Evolutionary conservation across 2,113 vertebrate species (phyloP).

Genomic region (Isichthys henryi): DNA sequence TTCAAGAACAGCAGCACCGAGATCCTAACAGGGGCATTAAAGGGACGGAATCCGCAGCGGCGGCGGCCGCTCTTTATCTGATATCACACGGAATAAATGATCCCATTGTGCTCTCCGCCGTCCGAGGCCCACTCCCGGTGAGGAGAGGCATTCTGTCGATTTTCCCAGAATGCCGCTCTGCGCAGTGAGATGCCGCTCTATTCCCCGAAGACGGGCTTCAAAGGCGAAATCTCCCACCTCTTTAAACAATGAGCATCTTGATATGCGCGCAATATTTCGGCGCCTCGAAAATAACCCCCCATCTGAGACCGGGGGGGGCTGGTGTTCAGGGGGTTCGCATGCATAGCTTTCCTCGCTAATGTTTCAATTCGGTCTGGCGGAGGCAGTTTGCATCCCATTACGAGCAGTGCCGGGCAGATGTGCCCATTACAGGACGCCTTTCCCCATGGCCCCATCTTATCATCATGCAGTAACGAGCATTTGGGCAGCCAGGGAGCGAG

Average conservation of each 20-base stretch:
- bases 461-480: neutral
- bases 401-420: neutral
- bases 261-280: neutral
- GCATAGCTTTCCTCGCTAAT: neutral
- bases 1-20: constrained; percentile 30
- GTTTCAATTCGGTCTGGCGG: neutral
- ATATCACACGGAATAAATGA: constrained; percentile 51
- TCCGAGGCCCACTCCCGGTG: constrained; percentile 39
- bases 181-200: constrained; percentile 33
- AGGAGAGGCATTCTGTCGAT: constrained; percentile 59
- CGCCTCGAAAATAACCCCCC: neutral
- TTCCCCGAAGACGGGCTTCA: constrained; percentile 39
- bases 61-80: constrained; percentile 55
- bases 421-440: neutral
- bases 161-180: constrained; percentile 45
- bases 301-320: neutral
- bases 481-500: neutral
- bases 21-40: constrained; percentile 42
- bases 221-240: constrained; percentile 28
- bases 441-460: neutral
- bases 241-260: constrained; percentile 8
- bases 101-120: constrained; percentile 47
- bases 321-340: neutral
- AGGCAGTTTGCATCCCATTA: constrained; percentile 11
- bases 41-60: constrained; percentile 47